Evolutionary conservation across 2,113 vertebrate species (phyloP).

Genomic region (Irena cyanogastra): DNA sequence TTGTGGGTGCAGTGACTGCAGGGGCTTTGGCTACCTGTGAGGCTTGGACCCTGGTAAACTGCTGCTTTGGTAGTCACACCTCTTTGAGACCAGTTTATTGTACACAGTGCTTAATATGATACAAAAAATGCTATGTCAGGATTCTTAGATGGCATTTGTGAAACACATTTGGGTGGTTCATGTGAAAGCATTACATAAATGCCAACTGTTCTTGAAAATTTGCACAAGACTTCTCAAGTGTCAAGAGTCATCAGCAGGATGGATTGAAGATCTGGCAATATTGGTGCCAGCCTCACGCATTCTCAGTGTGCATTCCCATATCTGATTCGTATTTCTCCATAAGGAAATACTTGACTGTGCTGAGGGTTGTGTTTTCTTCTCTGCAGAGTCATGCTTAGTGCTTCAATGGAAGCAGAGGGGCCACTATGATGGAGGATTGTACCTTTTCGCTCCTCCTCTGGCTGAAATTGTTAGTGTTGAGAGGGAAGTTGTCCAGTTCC

Average conservation of each 20-base stretch:
- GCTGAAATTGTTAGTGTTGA: background rate
- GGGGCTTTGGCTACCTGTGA: accelerated
- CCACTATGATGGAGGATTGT: accelerated
- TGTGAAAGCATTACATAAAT: background rate
- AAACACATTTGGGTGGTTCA: background rate
- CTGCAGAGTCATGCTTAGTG: no score
- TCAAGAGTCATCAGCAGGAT: accelerated
- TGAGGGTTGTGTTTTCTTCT: background rate
- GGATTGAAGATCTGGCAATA: background rate
- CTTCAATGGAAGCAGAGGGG: background rate
- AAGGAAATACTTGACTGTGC: background rate
- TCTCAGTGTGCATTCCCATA: background rate
- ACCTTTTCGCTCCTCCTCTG: background rate
- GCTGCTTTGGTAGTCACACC: background rate
- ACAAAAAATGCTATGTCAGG: background rate
- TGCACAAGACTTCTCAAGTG: background rate
- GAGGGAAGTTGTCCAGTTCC: background rate
- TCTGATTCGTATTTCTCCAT: accelerated
- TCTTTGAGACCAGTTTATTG: background rate
- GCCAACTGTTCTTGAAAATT: background rate
- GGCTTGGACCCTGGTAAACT: background rate
- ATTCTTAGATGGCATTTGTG: background rate
- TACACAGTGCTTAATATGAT: no score
- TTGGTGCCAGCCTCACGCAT: background rate
- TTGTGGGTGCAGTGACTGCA: no score